Conservation (phyloP, 2,888 invertebrate species). For the Drosophila melanocephala region DNA sequence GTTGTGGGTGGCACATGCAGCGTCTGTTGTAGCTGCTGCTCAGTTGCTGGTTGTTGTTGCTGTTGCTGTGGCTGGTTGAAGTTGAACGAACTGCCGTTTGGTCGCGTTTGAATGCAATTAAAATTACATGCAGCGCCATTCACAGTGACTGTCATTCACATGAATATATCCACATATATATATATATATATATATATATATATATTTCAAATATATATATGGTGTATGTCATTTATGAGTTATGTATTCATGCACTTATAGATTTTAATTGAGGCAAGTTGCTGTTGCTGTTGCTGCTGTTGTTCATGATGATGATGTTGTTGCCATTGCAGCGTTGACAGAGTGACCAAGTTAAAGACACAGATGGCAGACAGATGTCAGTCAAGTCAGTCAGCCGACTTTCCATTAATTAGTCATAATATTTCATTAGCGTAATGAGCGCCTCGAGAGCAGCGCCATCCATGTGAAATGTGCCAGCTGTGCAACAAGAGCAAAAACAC, state of each 20-base stretch:
- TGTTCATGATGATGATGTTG: slow-evolving; percentile 36
- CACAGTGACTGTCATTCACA: slow-evolving; percentile 57
- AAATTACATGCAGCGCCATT: slow-evolving; percentile 66
- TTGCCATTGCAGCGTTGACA: slow-evolving; percentile 55
- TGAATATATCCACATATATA: slow-evolving; percentile 22
- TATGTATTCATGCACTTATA: slow-evolving; percentile 47
- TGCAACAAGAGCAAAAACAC: slow-evolving; percentile 25
- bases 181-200: not conserved
- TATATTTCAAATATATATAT: slow-evolving; percentile 16
- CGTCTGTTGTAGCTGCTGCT: slow-evolving; percentile 8
- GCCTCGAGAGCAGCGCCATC: slow-evolving; percentile 37
- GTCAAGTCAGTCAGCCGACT: slow-evolving; percentile 62
- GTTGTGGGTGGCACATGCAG: slow-evolving; percentile 27
- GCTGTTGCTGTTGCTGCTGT: slow-evolving; percentile 6
- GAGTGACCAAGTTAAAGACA: slow-evolving; percentile 81
- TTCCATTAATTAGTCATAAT: slow-evolving; percentile 80
- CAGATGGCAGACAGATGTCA: slow-evolving; percentile 72
- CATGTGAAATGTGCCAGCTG: slow-evolving; percentile 74
- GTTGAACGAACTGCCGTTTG: slow-evolving; percentile 74
- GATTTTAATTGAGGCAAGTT: slow-evolving; percentile 77
- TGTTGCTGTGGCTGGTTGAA: slow-evolving; percentile 27
- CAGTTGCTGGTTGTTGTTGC: slow-evolving; percentile 56
- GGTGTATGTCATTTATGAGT: slow-evolving; percentile 17
- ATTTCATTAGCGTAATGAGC: slow-evolving; percentile 78
- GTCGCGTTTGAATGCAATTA: slow-evolving; percentile 76